A percentile compares a stretch with the other conserved stretches of the same genome.
Conservation (phyloP, 2,888 invertebrate genomes). For the Diaperis boleti region DNA sequence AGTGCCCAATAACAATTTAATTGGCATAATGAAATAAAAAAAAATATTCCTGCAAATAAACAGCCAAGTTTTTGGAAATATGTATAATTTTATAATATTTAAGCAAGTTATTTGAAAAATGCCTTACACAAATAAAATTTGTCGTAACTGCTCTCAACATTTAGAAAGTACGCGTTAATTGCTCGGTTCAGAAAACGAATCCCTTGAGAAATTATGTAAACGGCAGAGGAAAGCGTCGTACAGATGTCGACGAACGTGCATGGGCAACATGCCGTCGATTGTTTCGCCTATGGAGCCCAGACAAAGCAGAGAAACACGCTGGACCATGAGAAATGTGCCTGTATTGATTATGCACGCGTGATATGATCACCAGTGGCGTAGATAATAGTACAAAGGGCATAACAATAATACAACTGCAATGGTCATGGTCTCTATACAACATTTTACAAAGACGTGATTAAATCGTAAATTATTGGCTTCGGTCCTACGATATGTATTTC, state of each 20-base stretch:
- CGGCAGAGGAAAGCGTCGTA: slow-evolving; percentile 37
- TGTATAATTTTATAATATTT: not conserved
- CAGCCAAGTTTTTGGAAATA: too few species aligned
- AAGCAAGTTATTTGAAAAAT: not conserved
- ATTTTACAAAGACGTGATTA: slow-evolving; percentile 11
- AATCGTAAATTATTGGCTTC: slow-evolving; percentile 20
- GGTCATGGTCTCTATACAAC: slow-evolving; percentile 27
- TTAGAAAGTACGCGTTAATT: not conserved
- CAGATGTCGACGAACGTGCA: slow-evolving; percentile 46
- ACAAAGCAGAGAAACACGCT: slow-evolving; percentile 50
- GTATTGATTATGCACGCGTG: slow-evolving; percentile 55
- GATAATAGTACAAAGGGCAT: slow-evolving; percentile 27
- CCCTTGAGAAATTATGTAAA: slow-evolving; percentile 34
- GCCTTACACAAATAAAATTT: not conserved
- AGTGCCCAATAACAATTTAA: too few species aligned
- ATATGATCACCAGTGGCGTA: slow-evolving; percentile 46
- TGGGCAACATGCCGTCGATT: slow-evolving; percentile 42
- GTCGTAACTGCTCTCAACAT: not conserved
- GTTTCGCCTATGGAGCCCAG: slow-evolving; percentile 50
- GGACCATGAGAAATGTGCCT: slow-evolving; percentile 53
- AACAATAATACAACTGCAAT: slow-evolving; percentile 24
- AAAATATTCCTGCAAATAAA: too few species aligned
- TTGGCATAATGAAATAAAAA: too few species aligned
- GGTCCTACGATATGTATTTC: too few species aligned
- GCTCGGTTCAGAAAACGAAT: slow-evolving; percentile 2